phyloP scores from a whole-genome alignment of 1,140 invertebrate genomes.

The Ptiloglossa arizonensis region DNA sequence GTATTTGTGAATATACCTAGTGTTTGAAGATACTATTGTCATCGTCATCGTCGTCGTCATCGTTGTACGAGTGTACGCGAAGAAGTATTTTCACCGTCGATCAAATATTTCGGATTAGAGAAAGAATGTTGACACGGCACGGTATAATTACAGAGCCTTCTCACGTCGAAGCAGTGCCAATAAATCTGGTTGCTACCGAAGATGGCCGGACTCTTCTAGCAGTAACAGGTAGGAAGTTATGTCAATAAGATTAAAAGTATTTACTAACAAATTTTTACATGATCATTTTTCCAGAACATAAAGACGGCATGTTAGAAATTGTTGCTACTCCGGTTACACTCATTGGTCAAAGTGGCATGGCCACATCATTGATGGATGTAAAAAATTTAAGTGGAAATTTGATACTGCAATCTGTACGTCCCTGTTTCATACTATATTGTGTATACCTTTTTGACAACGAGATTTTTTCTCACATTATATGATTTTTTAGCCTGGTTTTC shows the following conservation, averaged over 20 bases:
- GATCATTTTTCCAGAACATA: slow-evolving; percentile 60
- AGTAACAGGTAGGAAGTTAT: slow-evolving; percentile 64
- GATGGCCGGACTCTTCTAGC: slow-evolving; percentile 72
- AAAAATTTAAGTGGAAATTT: slow-evolving; percentile 57
- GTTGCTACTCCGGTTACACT: slow-evolving; percentile 65
- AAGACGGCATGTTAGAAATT: slow-evolving; percentile 70
- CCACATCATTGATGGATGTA: slow-evolving; percentile 35
- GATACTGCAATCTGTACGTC: slow-evolving; percentile 51
- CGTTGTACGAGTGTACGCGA: background rate
- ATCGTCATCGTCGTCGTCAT: background rate
- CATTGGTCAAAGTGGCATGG: slow-evolving; percentile 59
- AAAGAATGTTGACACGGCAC: slow-evolving; percentile 55
- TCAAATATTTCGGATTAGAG: background rate
- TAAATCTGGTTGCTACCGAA: slow-evolving; percentile 73
- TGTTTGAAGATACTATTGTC: background rate
- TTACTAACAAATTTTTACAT: background rate
- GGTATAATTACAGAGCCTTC: slow-evolving; percentile 53
- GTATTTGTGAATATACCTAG: background rate
- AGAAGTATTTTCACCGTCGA: slow-evolving; percentile 7
- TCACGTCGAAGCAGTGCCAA: slow-evolving; percentile 57
- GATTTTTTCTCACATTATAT: background rate
- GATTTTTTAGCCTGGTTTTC: slow-evolving; percentile 62
- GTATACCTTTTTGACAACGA: background rate
- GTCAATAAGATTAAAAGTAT: background rate
- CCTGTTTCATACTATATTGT: background rate